phyloP scores from a whole-genome alignment of 2,113 vertebrate genomes.

The Cryptomyrus ogoouensis region DNA sequence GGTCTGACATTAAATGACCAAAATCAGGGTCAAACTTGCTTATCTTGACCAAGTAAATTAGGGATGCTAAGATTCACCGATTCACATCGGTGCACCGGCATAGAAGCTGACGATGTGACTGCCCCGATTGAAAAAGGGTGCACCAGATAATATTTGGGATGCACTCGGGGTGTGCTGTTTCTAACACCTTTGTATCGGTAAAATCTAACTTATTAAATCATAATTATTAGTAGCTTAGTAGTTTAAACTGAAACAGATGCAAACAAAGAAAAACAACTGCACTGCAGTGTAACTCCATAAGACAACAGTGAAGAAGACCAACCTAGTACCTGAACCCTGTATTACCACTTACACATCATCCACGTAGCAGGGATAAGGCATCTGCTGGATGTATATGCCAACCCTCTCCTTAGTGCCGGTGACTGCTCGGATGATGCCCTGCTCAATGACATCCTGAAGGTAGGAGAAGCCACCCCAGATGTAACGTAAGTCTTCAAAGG shows the following conservation, averaged over 20 bases:
- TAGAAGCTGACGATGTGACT: not conserved
- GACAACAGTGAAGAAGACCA: not conserved
- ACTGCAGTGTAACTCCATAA: not conserved
- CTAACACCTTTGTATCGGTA: not conserved
- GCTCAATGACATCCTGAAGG: conserved; percentile 88
- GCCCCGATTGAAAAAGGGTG: not conserved
- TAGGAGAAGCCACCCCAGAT: conserved; percentile 94
- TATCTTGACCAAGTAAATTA: not conserved
- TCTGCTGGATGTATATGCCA: conserved; percentile 92
- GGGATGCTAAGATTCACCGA: not conserved
- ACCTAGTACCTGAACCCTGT: not conserved
- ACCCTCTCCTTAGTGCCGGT: conserved; percentile 81
- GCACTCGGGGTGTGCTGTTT: not conserved
- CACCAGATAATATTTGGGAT: not conserved
- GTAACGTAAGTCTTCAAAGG: conserved; percentile 95
- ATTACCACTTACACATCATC: conserved; percentile 81
- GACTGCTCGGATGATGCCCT: conserved; percentile 80
- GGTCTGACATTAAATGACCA: not conserved
- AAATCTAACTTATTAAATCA: not conserved
- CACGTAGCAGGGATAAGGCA: conserved; percentile 96
- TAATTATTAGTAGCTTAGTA: not conserved
- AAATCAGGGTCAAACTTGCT: not conserved
- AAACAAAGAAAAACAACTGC: not conserved
- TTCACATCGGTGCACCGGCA: not conserved
- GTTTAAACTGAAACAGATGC: not conserved